Percentiles rank a stretch among this genome's conserved stretches.
Conservation (phyloP, 2,797 vertebrate genomes). For the Gouania willdenowi region DNA sequence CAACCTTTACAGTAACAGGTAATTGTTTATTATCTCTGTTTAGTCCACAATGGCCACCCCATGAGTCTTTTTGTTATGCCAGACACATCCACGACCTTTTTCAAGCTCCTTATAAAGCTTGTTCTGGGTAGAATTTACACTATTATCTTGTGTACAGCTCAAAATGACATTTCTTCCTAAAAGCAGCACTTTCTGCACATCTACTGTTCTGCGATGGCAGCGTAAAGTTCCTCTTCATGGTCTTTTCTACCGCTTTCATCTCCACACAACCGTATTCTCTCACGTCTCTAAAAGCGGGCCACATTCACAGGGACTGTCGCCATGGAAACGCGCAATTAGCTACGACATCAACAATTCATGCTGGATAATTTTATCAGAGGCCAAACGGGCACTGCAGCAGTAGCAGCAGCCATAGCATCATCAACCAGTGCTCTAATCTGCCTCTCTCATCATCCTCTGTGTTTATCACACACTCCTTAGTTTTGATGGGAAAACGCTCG, state of each 20-base stretch:
- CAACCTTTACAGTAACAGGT: neutral
- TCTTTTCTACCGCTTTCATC: slow-evolving; percentile 21
- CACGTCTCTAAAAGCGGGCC: slow-evolving; percentile 32
- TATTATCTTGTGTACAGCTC: neutral
- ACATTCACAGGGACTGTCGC: slow-evolving; percentile 32
- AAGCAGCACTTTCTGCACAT: neutral
- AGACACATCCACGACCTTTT: too few species aligned
- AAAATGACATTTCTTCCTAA: slow-evolving; percentile 4
- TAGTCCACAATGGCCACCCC: too few species aligned
- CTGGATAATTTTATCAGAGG: slow-evolving; percentile 61
- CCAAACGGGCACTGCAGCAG: slow-evolving; percentile 14
- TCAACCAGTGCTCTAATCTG: neutral
- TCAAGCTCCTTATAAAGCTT: too few species aligned
- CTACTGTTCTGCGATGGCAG: slow-evolving; percentile 10
- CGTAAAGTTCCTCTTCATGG: slow-evolving; percentile 26
- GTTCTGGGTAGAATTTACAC: neutral
- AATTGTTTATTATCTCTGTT: slow-evolving; percentile 6
- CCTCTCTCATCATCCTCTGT: slow-evolving; percentile 20
- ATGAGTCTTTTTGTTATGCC: too few species aligned
- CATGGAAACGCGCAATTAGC: slow-evolving; percentile 70
- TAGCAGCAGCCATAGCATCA: neutral
- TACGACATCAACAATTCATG: slow-evolving; percentile 62
- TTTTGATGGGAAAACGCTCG: slow-evolving; percentile 5
- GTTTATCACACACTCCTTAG: slow-evolving; percentile 19
- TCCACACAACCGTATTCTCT: slow-evolving; percentile 13